phyloP scores from a whole-genome alignment of 2,888 invertebrate species.

The Schizaphis graminum region DNA sequence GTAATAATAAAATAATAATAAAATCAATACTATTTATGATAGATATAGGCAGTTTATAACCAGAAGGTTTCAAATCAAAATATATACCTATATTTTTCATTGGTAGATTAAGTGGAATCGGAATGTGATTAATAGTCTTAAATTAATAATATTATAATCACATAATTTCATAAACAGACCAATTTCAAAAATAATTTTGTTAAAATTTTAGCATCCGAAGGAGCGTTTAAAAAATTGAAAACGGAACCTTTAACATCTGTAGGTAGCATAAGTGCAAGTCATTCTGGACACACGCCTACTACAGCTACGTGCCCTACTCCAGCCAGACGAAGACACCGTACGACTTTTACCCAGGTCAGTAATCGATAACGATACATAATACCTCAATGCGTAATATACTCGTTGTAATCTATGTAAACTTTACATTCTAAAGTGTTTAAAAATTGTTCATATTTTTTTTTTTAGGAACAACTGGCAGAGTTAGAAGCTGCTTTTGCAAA shows the following conservation, averaged over 20 bases:
- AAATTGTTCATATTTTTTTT: slow-evolving; percentile 58
- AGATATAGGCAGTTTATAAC: not conserved
- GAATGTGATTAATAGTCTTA: not conserved
- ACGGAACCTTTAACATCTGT: slow-evolving; percentile 80
- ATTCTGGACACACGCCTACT: slow-evolving; percentile 91
- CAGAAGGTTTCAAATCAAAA: not conserved
- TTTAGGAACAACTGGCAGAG: slow-evolving; percentile 98
- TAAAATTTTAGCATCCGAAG: slow-evolving; percentile 75
- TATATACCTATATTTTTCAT: not conserved
- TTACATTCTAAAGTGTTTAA: not conserved
- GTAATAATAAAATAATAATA: not conserved
- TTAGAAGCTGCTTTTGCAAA: slow-evolving; percentile 99
- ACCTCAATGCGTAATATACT: not conserved
- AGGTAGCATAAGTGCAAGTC: slow-evolving; percentile 78
- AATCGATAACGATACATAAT: not conserved
- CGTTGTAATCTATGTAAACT: no score
- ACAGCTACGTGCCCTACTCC: slow-evolving; percentile 96
- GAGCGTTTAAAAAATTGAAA: slow-evolving; percentile 98
- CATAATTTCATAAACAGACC: not conserved
- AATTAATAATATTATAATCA: not conserved
- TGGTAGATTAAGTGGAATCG: not conserved
- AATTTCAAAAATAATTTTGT: not conserved
- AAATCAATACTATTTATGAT: not conserved
- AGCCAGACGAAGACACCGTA: slow-evolving; percentile 95
- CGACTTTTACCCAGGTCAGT: slow-evolving; percentile 94